Percentiles rank a stretch among this genome's conserved stretches.
Conservation (phyloP, 2,888 invertebrate species). For the Syrphus vitripennis region DNA sequence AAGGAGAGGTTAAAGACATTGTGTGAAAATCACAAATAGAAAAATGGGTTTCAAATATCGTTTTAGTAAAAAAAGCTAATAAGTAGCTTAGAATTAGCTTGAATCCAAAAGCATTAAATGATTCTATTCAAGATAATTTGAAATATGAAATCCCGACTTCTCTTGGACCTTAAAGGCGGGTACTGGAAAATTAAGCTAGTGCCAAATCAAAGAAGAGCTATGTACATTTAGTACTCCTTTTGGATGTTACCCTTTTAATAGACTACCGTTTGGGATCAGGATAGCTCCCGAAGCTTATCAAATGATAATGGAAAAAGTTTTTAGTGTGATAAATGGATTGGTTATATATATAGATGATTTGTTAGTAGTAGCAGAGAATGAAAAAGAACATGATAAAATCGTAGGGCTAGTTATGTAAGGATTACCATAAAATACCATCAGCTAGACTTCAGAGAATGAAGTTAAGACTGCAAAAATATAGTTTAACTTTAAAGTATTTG, state of each 20-base stretch:
- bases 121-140: background rate
- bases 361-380: conserved; percentile 32
- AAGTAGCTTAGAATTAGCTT: conserved; percentile 15
- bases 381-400: conserved; percentile 40
- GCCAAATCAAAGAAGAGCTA: background rate
- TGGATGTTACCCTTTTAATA: conserved; percentile 31
- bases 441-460: conserved; percentile 35
- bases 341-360: conserved; percentile 43
- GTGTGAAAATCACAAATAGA: background rate
- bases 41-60: conserved; percentile 5
- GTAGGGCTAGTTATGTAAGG: conserved; percentile 17
- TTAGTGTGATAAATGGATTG: conserved; percentile 18
- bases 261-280: conserved; percentile 23
- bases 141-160: background rate
- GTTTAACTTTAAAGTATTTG: conserved; percentile 14
- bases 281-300: conserved; percentile 29
- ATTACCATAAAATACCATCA: conserved; percentile 32
- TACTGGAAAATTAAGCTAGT: conserved; percentile 14
- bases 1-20: background rate
- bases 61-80: background rate
- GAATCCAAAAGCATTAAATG: background rate
- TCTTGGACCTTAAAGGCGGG: background rate
- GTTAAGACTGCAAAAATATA: conserved; percentile 40
- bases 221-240: conserved; percentile 12
- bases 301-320: conserved; percentile 25